A percentile compares a stretch with the other conserved stretches of the same genome.
phyloP scores from a whole-genome alignment of 2,888 invertebrate genomes.

The Crematogaster levior region DNA sequence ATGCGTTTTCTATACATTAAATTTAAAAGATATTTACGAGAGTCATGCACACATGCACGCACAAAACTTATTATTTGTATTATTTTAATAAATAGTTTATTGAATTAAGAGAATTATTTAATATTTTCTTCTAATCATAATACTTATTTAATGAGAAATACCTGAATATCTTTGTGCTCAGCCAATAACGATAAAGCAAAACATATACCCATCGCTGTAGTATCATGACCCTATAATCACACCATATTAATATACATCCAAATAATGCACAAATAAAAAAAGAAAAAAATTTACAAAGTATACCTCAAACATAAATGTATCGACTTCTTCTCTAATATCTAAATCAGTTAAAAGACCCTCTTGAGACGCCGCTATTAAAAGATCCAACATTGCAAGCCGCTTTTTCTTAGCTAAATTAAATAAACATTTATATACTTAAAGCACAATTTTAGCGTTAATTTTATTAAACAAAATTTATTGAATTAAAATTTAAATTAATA shows the following conservation, averaged over 20 bases:
- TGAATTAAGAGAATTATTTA: background rate
- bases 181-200: slow-evolving; percentile 87
- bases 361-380: too few relatives aligned
- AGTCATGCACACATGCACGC: background rate
- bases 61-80: background rate
- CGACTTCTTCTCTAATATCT: too few relatives aligned
- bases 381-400: too few relatives aligned
- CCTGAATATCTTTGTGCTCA: slow-evolving; percentile 84
- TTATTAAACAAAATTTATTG: background rate
- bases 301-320: too few relatives aligned
- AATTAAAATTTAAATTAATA: background rate
- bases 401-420: too few relatives aligned
- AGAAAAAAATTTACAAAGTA: too few relatives aligned
- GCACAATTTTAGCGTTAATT: background rate
- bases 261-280: too few relatives aligned
- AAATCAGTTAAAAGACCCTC: too few relatives aligned
- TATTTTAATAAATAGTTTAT: background rate
- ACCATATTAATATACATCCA: too few relatives aligned
- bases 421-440: too few relatives aligned
- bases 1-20: too few relatives aligned
- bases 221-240: slow-evolving; percentile 88
- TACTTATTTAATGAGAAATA: slow-evolving; percentile 41
- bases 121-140: background rate
- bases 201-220: slow-evolving; percentile 87
- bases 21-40: too few relatives aligned